Evolutionary conservation across 2,113 vertebrate species (phyloP), one percentile per base, ranked within the genome.

Genomic region (Baryphthengus martii): DNA sequence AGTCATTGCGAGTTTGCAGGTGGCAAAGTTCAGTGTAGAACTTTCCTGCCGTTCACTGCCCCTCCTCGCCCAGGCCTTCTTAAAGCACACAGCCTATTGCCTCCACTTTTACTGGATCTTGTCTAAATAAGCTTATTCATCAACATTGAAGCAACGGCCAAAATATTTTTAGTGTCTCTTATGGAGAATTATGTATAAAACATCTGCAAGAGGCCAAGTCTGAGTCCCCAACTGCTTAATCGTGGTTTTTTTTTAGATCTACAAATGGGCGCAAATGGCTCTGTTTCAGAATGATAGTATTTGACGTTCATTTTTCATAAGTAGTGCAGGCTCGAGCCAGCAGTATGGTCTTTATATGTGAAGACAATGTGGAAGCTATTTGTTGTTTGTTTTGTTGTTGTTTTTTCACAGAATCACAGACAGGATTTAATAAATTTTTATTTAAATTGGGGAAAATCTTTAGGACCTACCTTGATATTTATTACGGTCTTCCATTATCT

Each of bases 141-240:
- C 59, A 74, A 35, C 8, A 4, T 2, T 44, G 66, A 72, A 93
- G 77, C 80, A 63, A 85, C 56, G 85, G 76, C 80, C 92, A 90
- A 75, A 86, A 77, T 89, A 84, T 84, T 96, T 90, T 94, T 92
- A 58, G 25, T 83, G 78, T 94, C 62, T 89, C 58, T 85, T 84
- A 73, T 39, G 40, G 80, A 52, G 70, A 89, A 75, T 90, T 96
- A 49, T 72, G 80, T 72, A 58, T 71, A 68, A 91, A 94, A 90
- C 80, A 85, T 90, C 83, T 92, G 76, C 83, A 61, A 45, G 73
- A 85, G 70, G 80, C 91, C 47, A 78, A 55, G 52, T 52, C 49
- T 93, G 52, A 89, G 72, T 91, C 89, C 71, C 52, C 37, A 42
- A 42, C 49, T 58, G 33, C n/a, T 84, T 85, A 53, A 61, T 87